Evolutionary conservation across 2,113 vertebrate species (phyloP).

Genomic region (Antechinus flavipes): DNA sequence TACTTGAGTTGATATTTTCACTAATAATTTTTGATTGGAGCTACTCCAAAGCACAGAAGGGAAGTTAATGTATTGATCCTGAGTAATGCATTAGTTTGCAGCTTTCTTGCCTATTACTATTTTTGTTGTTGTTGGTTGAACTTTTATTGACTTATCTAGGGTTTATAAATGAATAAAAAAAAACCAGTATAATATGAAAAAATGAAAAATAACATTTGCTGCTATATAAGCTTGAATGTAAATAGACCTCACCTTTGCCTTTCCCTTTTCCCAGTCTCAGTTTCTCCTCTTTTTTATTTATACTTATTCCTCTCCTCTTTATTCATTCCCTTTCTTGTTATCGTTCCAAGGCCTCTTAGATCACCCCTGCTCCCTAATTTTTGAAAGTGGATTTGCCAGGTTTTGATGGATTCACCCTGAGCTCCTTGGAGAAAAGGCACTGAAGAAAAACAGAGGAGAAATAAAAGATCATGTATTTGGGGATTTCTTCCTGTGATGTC

Average conservation of each 20-base stretch:
- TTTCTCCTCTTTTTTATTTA: not conserved
- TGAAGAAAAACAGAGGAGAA: constrained; percentile 57
- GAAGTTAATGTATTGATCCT: constrained; percentile 22
- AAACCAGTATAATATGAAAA: not conserved
- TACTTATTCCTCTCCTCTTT: not conserved
- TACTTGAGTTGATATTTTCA: constrained; percentile 25
- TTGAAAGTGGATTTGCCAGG: constrained; percentile 27
- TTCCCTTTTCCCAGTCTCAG: not conserved
- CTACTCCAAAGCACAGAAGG: not conserved
- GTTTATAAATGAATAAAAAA: constrained; percentile 48
- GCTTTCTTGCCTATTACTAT: constrained; percentile 3
- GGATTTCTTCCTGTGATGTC: constrained; percentile 65
- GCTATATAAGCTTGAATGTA: constrained; percentile 17
- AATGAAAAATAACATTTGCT: not conserved
- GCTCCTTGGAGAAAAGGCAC: constrained; percentile 45
- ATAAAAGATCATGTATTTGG: constrained; percentile 66
- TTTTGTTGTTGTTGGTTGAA: not conserved
- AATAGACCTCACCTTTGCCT: not conserved
- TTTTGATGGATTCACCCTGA: constrained; percentile 34
- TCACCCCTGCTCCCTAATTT: constrained; percentile 27
- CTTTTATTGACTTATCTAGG: constrained; percentile 37
- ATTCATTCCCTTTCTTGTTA: not conserved
- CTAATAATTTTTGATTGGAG: constrained; percentile 31
- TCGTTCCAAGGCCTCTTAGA: not conserved
- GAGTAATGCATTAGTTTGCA: not conserved